Evolutionary conservation across 2,113 vertebrate species (phyloP), one percentile per base, ranked within the genome.

Genomic region (Elaphurus davidianus): DNA sequence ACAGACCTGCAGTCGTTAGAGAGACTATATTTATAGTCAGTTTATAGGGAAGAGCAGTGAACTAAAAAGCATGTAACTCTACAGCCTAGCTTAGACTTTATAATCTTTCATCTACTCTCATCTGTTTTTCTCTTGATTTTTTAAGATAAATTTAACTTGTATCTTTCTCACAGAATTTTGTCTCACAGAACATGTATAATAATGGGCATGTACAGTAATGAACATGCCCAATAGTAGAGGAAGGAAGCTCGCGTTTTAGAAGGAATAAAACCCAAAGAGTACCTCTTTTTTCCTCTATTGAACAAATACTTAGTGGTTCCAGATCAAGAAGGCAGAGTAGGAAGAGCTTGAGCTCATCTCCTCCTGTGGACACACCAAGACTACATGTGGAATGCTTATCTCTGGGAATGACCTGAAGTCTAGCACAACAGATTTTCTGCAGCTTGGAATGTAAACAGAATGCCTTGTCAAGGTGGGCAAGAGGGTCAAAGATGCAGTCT

Each of bases 311-410:
- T 57, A 43, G 33, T 3, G 16, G 17, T 33, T 52, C 78, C 78
- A 52, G 28, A n/a, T 81, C 47, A 33, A 52, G 15, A 33, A 33
- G 47, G 78, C 47, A 52, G 47, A 81, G 28, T 52, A 52, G 47
- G 47, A 52, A 81, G 28, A 52, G 12, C 28, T 17, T 52, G 47
- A 81, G 78, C 78, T 50, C 78, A 33, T 16, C 16, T 81, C 45
- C 76, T 79, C 45, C 45, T 50, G 30, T 33, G 78, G 17, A 33
- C 16, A 81, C 28, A 7, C 9, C 78, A 52, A 33, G 47, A 21
- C 28, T 1, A 12, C 28, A 21, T 0, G 45, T 0, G 7, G 28
- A 52, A 12, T 1, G 10, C 52, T 21, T 33, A 19, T 33, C 28
- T 52, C 47, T 81, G 47, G 30, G 78, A 52, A 52, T 52, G 78